A percentile compares a stretch with the other conserved stretches of the same genome.
These are phyloP conservation scores for Sebastes aleutianus DNA, from an alignment of 2,797 vertebrate genomes.

Conservation along the genomic window DNA sequence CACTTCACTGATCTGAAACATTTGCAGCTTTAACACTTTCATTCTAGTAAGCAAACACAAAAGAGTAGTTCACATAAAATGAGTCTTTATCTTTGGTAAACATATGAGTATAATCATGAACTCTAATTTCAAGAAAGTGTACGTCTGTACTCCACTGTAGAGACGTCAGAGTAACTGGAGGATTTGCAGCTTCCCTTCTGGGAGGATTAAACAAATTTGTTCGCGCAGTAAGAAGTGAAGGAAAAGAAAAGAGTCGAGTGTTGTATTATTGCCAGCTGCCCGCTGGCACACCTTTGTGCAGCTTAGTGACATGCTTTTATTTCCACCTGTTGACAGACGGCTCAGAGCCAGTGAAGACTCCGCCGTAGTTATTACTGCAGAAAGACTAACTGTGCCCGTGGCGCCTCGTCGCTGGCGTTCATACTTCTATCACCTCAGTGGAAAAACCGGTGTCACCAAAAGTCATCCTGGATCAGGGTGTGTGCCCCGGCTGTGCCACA, in stretches of 20 bases:
- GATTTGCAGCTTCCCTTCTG: not conserved
- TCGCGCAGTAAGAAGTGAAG: not conserved
- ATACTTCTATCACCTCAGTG: not conserved
- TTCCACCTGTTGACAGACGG: slow-evolving; percentile 50
- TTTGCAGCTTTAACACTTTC: not conserved
- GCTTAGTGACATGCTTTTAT: slow-evolving; percentile 35
- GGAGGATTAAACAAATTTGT: not conserved
- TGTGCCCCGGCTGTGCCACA: not conserved
- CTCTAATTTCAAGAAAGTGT: not conserved
- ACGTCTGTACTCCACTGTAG: not conserved
- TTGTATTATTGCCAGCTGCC: not conserved
- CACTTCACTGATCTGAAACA: not conserved
- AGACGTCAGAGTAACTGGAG: not conserved
- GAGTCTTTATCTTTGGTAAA: not conserved
- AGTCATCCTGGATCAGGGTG: not conserved
- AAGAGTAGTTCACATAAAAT: not conserved
- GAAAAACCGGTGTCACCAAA: slow-evolving; percentile 32
- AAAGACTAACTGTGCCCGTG: no score
- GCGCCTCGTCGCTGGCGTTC: not conserved
- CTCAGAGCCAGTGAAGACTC: not conserved
- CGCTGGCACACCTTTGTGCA: slow-evolving; percentile 49
- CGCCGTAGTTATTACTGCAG: not conserved
- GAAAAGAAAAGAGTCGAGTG: not conserved
- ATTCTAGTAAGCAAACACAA: not conserved
- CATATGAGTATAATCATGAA: not conserved